Percentiles rank a stretch among this genome's conserved stretches.
Conservation (phyloP, 1,140 invertebrate species). For the Aphaenogaster ashmeadi region DNA sequence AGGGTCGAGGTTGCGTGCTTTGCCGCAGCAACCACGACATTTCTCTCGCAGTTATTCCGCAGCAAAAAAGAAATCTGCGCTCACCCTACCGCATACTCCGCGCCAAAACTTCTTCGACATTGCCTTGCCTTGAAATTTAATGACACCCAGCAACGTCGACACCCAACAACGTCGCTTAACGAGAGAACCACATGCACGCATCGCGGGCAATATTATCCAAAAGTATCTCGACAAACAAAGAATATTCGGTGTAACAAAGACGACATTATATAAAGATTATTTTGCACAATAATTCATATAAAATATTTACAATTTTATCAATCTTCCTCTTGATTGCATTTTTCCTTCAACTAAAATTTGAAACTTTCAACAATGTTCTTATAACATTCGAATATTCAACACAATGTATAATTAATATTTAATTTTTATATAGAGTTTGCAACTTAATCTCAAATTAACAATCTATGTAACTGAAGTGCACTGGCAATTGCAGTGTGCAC, state of each 20-base stretch:
- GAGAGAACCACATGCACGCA: conserved; percentile 29
- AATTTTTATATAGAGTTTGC: background rate
- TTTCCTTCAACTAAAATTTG: background rate
- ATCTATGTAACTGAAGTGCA: background rate
- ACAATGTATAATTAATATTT: background rate
- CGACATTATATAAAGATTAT: background rate
- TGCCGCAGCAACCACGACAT: conserved; percentile 74
- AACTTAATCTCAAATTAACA: background rate
- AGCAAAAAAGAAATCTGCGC: conserved; percentile 52
- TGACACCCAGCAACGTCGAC: conserved; percentile 18
- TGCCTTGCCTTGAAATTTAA: conserved; percentile 50
- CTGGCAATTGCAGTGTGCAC: background rate
- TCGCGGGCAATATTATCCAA: conserved; percentile 1
- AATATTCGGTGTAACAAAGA: background rate
- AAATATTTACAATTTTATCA: background rate
- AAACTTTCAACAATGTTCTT: background rate
- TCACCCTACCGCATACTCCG: background rate
- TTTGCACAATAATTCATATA: background rate
- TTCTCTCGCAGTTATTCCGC: conserved; percentile 66
- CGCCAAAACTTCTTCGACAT: conserved; percentile 40
- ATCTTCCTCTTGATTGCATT: background rate
- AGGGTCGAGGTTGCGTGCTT: conserved; percentile 70
- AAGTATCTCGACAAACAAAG: conserved; percentile 21
- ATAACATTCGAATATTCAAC: background rate
- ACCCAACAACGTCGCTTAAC: conserved; percentile 26